These are phyloP conservation scores for Willowsia nigromaculata DNA, from an alignment of 2,888 invertebrate genomes.

Conservation along the genomic window DNA sequence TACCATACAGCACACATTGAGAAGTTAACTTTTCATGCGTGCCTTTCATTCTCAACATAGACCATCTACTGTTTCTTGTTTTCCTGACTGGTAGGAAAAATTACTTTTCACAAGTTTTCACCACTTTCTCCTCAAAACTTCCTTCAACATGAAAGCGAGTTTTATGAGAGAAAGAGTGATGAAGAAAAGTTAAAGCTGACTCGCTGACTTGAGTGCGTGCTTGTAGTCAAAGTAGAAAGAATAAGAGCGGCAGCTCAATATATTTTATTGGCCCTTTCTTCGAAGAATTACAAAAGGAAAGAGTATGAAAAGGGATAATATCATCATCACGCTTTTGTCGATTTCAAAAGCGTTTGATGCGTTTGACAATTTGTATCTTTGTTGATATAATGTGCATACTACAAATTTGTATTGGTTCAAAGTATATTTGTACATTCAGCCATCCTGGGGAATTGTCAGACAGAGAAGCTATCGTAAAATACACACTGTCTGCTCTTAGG, in stretches of 20 bases:
- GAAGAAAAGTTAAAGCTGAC: not conserved
- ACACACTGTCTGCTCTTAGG: too few relatives aligned
- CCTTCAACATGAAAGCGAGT: not conserved
- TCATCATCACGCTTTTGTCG: not conserved
- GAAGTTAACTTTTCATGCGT: conserved; percentile 1
- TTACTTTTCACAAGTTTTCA: conserved; percentile 35
- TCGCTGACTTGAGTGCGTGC: not conserved
- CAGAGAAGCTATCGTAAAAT: too few relatives aligned
- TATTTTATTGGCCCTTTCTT: not conserved
- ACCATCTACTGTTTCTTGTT: not conserved
- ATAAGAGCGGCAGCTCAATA: not conserved
- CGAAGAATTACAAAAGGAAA: not conserved
- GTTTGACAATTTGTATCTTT: not conserved
- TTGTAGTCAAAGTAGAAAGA: not conserved
- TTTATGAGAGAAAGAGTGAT: not conserved
- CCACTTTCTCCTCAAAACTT: not conserved
- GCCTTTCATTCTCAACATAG: conserved; percentile 15
- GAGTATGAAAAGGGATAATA: not conserved
- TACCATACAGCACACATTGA: not conserved
- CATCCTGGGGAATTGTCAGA: too few relatives aligned
- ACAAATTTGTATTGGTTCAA: too few relatives aligned
- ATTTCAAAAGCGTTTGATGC: not conserved
- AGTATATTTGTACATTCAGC: too few relatives aligned
- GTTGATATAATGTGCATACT: not conserved
- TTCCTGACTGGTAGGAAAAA: conserved; percentile 5